Evolutionary conservation across 2,888 invertebrate genomes (phyloP).

Genomic region (Nomada hirtipes): DNA sequence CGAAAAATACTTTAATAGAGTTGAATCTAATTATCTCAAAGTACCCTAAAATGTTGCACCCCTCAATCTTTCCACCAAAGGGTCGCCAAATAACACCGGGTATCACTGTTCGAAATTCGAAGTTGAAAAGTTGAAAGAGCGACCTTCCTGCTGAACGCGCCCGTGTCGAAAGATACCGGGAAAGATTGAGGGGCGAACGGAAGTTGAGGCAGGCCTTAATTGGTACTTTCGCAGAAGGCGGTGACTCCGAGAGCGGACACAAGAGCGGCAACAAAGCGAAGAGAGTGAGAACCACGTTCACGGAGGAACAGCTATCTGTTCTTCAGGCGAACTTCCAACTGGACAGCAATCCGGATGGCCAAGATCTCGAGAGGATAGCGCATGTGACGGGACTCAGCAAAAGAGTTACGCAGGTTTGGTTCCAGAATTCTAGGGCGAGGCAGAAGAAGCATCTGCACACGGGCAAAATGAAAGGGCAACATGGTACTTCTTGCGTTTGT

Average conservation of each 20-base stretch:
- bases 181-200: slow-evolving; percentile 13
- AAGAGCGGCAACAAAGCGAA: slow-evolving; percentile 95
- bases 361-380: slow-evolving; percentile 98
- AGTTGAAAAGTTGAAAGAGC: background rate
- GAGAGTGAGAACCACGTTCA: slow-evolving; percentile 98
- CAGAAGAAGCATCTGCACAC: slow-evolving; percentile 95
- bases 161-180: background rate
- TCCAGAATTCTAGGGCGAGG: slow-evolving; percentile 97
- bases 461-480: slow-evolving; percentile 91
- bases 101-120: background rate
- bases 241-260: slow-evolving; percentile 95
- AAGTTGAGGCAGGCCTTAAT: slow-evolving; percentile 58
- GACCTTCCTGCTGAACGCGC: background rate
- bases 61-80: background rate
- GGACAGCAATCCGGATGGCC: slow-evolving; percentile 99
- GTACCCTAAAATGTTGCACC: background rate
- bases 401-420: slow-evolving; percentile 98
- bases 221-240: slow-evolving; percentile 88
- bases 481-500: slow-evolving; percentile 70
- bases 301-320: slow-evolving; percentile 98
- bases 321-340: slow-evolving; percentile 98
- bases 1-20: too few species aligned
- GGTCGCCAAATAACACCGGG: background rate
- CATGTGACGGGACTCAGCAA: slow-evolving; percentile 98
- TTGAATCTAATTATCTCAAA: background rate